phyloP scores from a whole-genome alignment of 2,113 vertebrate species.

The Toxostoma redivivum region DNA sequence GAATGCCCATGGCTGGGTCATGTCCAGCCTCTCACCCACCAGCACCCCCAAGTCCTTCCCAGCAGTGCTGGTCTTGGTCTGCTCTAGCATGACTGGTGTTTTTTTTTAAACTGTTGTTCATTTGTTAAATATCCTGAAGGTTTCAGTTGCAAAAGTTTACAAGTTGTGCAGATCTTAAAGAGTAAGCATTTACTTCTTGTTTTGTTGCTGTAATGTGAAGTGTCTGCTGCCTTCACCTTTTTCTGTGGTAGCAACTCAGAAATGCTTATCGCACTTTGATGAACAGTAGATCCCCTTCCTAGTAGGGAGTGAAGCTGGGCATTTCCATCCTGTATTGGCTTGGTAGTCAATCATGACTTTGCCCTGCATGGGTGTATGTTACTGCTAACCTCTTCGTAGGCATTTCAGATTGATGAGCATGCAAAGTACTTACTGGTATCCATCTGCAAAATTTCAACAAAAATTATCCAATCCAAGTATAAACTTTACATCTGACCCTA shows the following conservation, averaged over 20 bases:
- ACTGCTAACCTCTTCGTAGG: neutral
- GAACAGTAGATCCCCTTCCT: neutral
- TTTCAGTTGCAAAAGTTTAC: neutral
- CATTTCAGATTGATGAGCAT: neutral
- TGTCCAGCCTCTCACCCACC: neutral
- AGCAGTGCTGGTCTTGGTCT: accelerated
- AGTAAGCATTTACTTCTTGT: neutral
- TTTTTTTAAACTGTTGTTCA: neutral
- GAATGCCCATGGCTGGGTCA: neutral
- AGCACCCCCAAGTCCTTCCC: accelerated
- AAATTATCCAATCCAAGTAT: neutral
- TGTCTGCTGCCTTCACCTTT: neutral
- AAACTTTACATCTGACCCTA: neutral
- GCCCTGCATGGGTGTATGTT: accelerated
- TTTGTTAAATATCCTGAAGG: neutral
- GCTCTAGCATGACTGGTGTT: neutral
- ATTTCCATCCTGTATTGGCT: neutral
- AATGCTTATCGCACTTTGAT: neutral
- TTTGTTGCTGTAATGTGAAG: neutral
- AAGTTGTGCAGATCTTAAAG: neutral
- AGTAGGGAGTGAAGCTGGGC: neutral
- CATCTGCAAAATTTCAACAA: neutral
- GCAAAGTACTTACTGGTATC: neutral
- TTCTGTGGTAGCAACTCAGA: neutral
- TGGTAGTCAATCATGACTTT: neutral